These are phyloP conservation scores for Crossocerus cetratus DNA, from an alignment of 2,888 invertebrate genomes.

Conservation along the genomic window DNA sequence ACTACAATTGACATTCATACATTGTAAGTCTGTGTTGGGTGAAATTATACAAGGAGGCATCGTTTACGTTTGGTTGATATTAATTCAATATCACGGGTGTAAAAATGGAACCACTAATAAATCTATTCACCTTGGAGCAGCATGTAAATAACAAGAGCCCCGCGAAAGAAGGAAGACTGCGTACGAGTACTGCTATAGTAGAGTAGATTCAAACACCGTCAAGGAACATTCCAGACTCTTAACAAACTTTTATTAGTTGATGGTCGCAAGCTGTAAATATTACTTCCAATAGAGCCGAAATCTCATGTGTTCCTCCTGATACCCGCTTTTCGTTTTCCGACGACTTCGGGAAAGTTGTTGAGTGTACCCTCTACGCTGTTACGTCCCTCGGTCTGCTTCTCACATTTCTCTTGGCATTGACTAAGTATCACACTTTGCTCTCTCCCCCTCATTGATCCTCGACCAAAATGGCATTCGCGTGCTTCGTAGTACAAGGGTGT, in stretches of 20 bases:
- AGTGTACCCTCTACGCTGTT: too few species aligned
- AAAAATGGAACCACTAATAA: constrained; percentile 65
- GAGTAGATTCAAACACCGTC: neutral
- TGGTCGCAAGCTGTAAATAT: neutral
- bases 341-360: too few species aligned
- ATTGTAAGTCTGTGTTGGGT: constrained; percentile 57
- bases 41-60: constrained; percentile 65
- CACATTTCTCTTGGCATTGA: neutral
- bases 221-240: too few species aligned
- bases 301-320: neutral
- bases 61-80: constrained; percentile 67
- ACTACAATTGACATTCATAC: constrained; percentile 28
- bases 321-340: too few species aligned
- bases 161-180: constrained; percentile 57
- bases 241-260: neutral
- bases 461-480: too few species aligned
- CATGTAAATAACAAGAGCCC: constrained; percentile 74
- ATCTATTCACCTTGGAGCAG: constrained; percentile 67
- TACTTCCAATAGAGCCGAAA: neutral
- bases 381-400: neutral
- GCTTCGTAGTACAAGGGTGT: too few species aligned
- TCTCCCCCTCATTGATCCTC: neutral
- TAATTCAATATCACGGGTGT: constrained; percentile 62
- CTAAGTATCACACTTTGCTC: neutral
- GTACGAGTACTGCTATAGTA: constrained; percentile 32